phyloP scores from a whole-genome alignment of 1,140 invertebrate species.

The Drosophila quadrilineata region DNA sequence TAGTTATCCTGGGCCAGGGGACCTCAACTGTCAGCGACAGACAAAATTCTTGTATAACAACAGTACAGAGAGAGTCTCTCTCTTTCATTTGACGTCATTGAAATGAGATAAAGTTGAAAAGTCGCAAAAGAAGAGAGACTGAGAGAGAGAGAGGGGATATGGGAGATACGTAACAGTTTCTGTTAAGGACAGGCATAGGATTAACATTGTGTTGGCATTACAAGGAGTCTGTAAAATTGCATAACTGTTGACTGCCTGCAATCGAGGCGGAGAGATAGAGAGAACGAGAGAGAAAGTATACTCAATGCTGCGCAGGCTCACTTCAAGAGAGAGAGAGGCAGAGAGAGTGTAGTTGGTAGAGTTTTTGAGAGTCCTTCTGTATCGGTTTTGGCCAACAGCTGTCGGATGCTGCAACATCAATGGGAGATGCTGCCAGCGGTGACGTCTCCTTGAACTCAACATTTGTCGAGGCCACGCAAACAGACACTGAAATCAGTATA shows the following conservation, averaged over 20 bases:
- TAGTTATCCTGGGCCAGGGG: too few relatives aligned
- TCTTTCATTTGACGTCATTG: constrained; percentile 50
- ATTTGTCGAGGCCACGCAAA: constrained; percentile 67
- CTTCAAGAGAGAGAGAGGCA: neutral
- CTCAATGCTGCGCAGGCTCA: constrained; percentile 34
- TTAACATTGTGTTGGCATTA: too few relatives aligned
- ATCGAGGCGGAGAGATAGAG: constrained; percentile 1
- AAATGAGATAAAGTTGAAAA: neutral
- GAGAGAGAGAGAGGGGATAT: neutral
- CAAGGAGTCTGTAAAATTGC: constrained; percentile 58
- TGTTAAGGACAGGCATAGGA: too few relatives aligned
- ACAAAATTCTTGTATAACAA: constrained; percentile 43
- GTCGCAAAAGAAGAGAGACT: neutral
- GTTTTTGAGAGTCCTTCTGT: constrained; percentile 45
- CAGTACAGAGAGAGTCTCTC: constrained; percentile 5
- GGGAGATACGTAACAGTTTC: too few relatives aligned
- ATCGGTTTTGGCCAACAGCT: constrained; percentile 53
- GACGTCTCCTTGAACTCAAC: constrained; percentile 79
- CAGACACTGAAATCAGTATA: too few relatives aligned
- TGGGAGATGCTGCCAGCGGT: constrained; percentile 42
- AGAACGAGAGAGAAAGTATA: too few relatives aligned
- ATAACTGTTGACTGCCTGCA: constrained; percentile 65
- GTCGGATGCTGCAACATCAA: constrained; percentile 45
- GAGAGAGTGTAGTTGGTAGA: neutral
- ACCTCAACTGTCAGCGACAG: constrained; percentile 5